These are phyloP conservation scores for Macropis europaea DNA, from an alignment of 2,888 invertebrate genomes.

Conservation along the genomic window DNA sequence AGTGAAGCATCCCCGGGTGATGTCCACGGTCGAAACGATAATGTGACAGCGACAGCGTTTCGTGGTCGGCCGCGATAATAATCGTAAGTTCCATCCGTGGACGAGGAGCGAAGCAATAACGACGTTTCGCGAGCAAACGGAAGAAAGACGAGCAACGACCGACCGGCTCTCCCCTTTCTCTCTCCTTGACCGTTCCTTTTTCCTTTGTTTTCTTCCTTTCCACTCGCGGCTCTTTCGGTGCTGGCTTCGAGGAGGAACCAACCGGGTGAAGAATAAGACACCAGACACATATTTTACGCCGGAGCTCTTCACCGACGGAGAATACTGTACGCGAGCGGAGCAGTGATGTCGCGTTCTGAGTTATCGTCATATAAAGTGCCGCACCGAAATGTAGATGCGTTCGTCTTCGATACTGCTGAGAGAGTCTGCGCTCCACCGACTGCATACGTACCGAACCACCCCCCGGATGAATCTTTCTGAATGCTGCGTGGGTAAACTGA, in stretches of 20 bases:
- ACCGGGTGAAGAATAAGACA: slow-evolving; percentile 79
- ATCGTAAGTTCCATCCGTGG: slow-evolving; percentile 61
- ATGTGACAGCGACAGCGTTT: slow-evolving; percentile 77
- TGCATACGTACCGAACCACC: too few species aligned
- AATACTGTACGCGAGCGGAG: slow-evolving; percentile 54
- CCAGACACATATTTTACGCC: slow-evolving; percentile 77
- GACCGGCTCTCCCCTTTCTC: slow-evolving; percentile 37
- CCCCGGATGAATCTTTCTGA: background rate
- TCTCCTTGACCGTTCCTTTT: slow-evolving; percentile 30
- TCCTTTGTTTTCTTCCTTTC: slow-evolving; percentile 25
- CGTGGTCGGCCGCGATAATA: slow-evolving; percentile 67
- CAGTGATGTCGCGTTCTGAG: slow-evolving; percentile 73
- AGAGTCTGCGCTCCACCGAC: too few species aligned
- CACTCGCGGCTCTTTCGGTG: slow-evolving; percentile 33
- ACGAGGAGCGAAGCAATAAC: slow-evolving; percentile 39
- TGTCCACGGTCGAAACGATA: slow-evolving; percentile 69
- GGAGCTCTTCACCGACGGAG: slow-evolving; percentile 64
- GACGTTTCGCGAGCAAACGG: slow-evolving; percentile 39
- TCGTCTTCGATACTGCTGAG: slow-evolving; percentile 68
- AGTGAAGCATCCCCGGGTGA: slow-evolving; percentile 69
- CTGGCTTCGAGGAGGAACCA: slow-evolving; percentile 57
- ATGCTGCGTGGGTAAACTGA: too few species aligned
- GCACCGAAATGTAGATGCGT: slow-evolving; percentile 74
- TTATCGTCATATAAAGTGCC: slow-evolving; percentile 77
- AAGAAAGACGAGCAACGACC: slow-evolving; percentile 42